Conservation (phyloP, 2,797 vertebrate species). For the Girardinus metallicus region DNA sequence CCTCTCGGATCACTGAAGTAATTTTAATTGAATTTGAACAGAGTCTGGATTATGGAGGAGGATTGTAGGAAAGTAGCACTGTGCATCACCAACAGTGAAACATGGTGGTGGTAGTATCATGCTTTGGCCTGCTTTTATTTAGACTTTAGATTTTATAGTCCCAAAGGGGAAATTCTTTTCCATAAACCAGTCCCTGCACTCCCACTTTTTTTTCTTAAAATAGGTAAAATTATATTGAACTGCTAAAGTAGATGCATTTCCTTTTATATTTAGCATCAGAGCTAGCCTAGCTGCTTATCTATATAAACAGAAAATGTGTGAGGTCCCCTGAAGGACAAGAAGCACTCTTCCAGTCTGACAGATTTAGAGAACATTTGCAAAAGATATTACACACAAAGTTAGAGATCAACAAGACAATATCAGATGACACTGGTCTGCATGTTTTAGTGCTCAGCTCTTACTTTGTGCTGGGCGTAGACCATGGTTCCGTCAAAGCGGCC, state of each 20-base stretch:
- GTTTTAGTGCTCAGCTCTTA: slow-evolving; percentile 35
- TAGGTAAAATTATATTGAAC: background rate
- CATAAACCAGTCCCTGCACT: too few species aligned
- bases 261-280: background rate
- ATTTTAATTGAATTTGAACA: background rate
- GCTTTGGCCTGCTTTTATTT: background rate
- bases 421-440: background rate
- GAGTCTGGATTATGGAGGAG: background rate
- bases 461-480: slow-evolving; percentile 87
- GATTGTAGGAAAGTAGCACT: background rate
- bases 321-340: background rate
- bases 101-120: background rate
- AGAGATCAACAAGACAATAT: background rate
- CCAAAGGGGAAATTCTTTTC: too few species aligned
- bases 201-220: background rate
- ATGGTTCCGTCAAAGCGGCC: slow-evolving; percentile 82
- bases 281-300: background rate
- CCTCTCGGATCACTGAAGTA: background rate
- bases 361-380: background rate
- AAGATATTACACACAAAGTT: background rate
- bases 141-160: too few species aligned
- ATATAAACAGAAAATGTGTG: background rate
- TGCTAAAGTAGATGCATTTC: background rate
- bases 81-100: background rate
- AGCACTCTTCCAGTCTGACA: background rate